phyloP scores from a whole-genome alignment of 2,888 invertebrate species.

The Lepidocyrtinus sp. region DNA sequence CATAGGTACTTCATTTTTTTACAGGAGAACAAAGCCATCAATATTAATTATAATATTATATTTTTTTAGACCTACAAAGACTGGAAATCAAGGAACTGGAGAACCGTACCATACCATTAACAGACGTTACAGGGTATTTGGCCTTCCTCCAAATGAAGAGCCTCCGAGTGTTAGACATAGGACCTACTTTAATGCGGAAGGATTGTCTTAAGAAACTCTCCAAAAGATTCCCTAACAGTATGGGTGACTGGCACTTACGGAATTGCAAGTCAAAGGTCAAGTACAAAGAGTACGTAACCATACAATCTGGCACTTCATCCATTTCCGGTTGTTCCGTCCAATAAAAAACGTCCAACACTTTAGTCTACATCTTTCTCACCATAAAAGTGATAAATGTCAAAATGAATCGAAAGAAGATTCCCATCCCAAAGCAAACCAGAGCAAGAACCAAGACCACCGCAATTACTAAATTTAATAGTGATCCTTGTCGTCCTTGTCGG shows the following conservation, averaged over 20 bases:
- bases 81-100: constrained; percentile 53
- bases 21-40: too few relatives aligned
- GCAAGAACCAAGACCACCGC: too few relatives aligned
- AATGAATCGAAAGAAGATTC: too few relatives aligned
- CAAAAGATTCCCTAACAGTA: constrained; percentile 50
- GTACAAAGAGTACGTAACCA: constrained; percentile 49
- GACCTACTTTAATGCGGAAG: constrained; percentile 51
- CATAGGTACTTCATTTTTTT: too few relatives aligned
- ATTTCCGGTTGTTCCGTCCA: constrained; percentile 50
- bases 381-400: too few relatives aligned
- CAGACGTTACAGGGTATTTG: constrained; percentile 59
- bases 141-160: constrained; percentile 58
- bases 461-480: too few relatives aligned
- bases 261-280: constrained; percentile 39
- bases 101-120: constrained; percentile 49
- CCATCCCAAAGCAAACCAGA: too few relatives aligned
- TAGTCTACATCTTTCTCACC: too few relatives aligned
- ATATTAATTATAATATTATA: too few relatives aligned
- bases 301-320: constrained; percentile 40
- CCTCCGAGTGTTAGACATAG: constrained; percentile 46
- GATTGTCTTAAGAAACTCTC: constrained; percentile 56
- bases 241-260: constrained; percentile 36
- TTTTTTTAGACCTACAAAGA: constrained; percentile 41
- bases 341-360: too few relatives aligned
- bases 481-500: too few relatives aligned